Conservation (phyloP, 2,113 vertebrate genomes). For the Tyrannus savana region DNA sequence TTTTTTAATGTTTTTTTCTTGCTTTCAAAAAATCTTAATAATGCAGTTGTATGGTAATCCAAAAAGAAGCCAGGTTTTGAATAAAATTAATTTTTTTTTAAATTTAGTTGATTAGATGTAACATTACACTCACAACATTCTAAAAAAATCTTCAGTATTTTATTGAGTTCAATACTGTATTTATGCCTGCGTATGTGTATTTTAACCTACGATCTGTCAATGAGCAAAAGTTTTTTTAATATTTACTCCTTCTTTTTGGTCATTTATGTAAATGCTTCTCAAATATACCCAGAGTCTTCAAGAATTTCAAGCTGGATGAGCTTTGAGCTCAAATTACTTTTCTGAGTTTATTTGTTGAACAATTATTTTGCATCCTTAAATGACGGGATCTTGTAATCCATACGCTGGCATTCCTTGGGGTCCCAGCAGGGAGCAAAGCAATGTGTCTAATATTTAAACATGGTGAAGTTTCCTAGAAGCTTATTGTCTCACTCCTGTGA, state of each 20-base stretch:
- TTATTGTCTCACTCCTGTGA: not conserved
- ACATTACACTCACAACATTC: not conserved
- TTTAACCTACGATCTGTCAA: not conserved
- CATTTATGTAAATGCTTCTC: not conserved
- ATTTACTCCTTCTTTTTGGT: not conserved
- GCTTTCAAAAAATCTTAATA: not conserved
- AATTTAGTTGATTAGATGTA: not conserved
- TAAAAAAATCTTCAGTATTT: not conserved
- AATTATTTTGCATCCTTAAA: not conserved
- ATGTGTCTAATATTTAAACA: not conserved
- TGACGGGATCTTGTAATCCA: not conserved
- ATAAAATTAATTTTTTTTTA: not conserved
- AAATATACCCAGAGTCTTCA: not conserved
- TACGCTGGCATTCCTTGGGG: not conserved
- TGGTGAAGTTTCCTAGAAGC: not conserved
- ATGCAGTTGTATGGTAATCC: not conserved
- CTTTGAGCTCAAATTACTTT: not conserved
- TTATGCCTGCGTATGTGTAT: accelerated
- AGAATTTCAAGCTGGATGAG: not conserved
- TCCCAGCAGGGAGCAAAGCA: not conserved
- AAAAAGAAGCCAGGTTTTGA: not conserved
- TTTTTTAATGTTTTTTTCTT: not conserved
- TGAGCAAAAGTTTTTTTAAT: not conserved
- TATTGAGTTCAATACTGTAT: not conserved
- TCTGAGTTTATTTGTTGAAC: not conserved